phyloP scores from a whole-genome alignment of 2,797 vertebrate species.

The Melanotaenia parkinsoni region DNA sequence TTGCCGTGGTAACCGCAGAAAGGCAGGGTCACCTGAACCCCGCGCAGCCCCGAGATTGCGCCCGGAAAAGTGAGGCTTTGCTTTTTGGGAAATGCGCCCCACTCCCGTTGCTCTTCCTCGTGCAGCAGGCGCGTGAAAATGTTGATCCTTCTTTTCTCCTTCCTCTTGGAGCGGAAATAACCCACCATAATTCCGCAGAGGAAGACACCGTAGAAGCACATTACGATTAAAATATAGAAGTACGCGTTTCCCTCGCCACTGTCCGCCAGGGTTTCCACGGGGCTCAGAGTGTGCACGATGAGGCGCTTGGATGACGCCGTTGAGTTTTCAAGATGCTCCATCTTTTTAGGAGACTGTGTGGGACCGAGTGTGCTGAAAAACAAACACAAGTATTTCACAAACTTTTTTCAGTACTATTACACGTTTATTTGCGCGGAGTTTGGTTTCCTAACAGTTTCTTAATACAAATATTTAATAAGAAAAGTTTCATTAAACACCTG shows the following conservation, averaged over 20 bases:
- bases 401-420: neutral
- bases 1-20: constrained; percentile 74
- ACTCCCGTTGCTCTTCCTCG: constrained; percentile 90
- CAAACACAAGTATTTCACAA: neutral
- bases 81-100: constrained; percentile 88
- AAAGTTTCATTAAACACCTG: too few relatives aligned
- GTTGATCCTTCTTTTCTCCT: constrained; percentile 88
- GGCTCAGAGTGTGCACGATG: constrained; percentile 7
- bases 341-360: constrained; percentile 66
- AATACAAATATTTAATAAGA: too few relatives aligned
- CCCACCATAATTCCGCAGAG: constrained; percentile 91
- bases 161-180: constrained; percentile 92
- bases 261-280: constrained; percentile 26
- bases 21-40: constrained; percentile 83
- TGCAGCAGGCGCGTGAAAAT: constrained; percentile 89
- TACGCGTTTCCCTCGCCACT: constrained; percentile 85
- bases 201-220: constrained; percentile 95
- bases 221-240: constrained; percentile 91
- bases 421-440: neutral
- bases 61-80: constrained; percentile 77
- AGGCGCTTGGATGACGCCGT: constrained; percentile 75
- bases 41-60: constrained; percentile 69
- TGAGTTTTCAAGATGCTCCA: constrained; percentile 85
- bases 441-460: neutral
- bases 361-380: constrained; percentile 16